Base-by-base conservation (phyloP, 2,113 vertebrate species). In the Motacilla alba region DNA sequence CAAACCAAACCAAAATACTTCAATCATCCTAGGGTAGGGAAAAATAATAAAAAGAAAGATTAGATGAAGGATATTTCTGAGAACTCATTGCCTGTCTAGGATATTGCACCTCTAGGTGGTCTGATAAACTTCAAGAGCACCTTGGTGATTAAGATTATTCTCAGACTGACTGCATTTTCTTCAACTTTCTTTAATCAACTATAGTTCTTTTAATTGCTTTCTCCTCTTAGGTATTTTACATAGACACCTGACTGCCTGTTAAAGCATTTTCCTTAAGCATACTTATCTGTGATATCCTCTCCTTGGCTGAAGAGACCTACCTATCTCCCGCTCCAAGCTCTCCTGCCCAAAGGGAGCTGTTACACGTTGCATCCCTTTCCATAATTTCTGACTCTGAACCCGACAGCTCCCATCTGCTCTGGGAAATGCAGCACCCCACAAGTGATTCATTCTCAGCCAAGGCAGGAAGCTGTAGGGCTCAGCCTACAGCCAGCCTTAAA, bases 51-150 rank as follows among this genome's bases (percentile, higher is more conserved):
- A 92, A 83, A 90, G 81, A 93, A 81, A 96, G 19, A 95, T 94
- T 86, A 96, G 86, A 96, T 92, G 22, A 90, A 95, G 92, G 59
- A 43, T 92, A 84, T 95, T 95, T 96, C 76, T 91, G 91, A 93
- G 88, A 92, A 88, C 26, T 96, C 73, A 30, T 70, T 93, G 55
- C 79, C 86, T 90, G 82, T 87, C 68, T 77, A 89, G 88, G 80
- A 92, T 92, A 96, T 67, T 92, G 66, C 79, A 93, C 60, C 68
- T 88, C 95, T 94, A 96, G 96, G 92, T 96, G 94, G 95, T 92
- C 95, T 83, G 73, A 93, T 87, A 93, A 94, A 86, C 90, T 95
- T 94, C 87, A 96, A 94, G 78, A 85, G 75, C 82, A 95, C 49
- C 49, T 90, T 68, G 24, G 39, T 73, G 78, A 92, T 89, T 80